Evolutionary conservation across 2,888 invertebrate genomes (phyloP).

Genomic region (Isotomurus palustris): DNA sequence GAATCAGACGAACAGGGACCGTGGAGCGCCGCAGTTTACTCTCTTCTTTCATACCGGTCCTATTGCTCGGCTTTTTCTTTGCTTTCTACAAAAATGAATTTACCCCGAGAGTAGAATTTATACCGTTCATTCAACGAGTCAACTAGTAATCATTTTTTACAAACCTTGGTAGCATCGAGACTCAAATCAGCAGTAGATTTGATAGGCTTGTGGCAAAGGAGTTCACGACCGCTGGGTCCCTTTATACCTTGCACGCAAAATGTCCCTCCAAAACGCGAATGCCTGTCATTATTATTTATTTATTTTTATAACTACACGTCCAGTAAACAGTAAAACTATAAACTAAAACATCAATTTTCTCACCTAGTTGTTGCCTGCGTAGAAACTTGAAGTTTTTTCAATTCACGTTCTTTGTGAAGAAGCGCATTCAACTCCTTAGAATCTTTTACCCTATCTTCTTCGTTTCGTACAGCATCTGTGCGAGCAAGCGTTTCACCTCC

Average conservation of each 20-base stretch:
- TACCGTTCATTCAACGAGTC: no score
- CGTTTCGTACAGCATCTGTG: constrained; percentile 68
- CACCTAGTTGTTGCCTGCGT: constrained; percentile 39
- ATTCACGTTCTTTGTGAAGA: constrained; percentile 61
- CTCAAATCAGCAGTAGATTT: constrained; percentile 70
- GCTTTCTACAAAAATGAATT: no score
- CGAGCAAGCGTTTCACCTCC: constrained; percentile 69
- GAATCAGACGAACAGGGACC: constrained; percentile 77
- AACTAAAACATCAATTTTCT: no score
- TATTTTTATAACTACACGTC: no score
- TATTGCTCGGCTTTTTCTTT: constrained; percentile 70
- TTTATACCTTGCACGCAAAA: constrained; percentile 89
- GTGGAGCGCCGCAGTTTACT: constrained; percentile 72
- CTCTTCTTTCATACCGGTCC: constrained; percentile 63
- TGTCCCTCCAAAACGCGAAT: constrained; percentile 90
- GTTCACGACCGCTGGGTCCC: constrained; percentile 79
- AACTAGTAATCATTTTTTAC: no score
- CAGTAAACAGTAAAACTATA: no score
- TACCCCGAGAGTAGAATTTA: no score
- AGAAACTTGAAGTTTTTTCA: constrained; percentile 30
- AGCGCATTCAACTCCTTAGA: constrained; percentile 72
- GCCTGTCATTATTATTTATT: no score
- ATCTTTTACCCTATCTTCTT: constrained; percentile 77
- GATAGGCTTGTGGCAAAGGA: constrained; percentile 82
- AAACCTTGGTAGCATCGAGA: constrained; percentile 74